Evolutionary conservation across 2,797 vertebrate genomes (phyloP).

Genomic region (Pipistrellus pipistrellus): DNA sequence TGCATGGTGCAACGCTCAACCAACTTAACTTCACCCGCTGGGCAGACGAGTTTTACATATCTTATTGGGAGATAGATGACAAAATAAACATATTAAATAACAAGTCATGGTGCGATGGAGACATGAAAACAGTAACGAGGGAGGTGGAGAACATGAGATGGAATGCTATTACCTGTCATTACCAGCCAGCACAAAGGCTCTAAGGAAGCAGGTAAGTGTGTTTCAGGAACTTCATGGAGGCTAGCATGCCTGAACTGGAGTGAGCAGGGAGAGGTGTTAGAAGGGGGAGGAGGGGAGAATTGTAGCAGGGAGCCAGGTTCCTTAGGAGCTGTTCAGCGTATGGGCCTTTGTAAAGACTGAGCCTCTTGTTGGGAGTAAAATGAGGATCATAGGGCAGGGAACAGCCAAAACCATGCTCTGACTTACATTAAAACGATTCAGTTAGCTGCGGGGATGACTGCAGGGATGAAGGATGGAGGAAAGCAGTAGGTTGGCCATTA

Average conservation of each 20-base stretch:
- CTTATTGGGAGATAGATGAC: neutral
- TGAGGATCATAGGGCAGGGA: neutral
- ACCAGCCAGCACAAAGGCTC: neutral
- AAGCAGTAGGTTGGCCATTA: neutral
- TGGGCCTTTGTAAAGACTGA: neutral
- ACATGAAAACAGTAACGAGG: neutral
- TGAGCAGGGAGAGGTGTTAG: neutral
- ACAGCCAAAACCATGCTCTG: neutral
- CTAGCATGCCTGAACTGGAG: neutral
- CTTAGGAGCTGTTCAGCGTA: neutral
- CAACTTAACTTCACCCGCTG: no score
- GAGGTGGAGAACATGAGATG: neutral
- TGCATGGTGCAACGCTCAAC: no score
- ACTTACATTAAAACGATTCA: neutral
- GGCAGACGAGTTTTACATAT: no score
- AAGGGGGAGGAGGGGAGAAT: neutral
- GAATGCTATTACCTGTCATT: neutral
- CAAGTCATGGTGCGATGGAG: neutral
- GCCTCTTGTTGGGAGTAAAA: neutral
- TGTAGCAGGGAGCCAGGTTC: no score
- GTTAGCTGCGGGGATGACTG: neutral
- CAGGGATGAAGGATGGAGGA: neutral
- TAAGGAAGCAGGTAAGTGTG: fast-evolving
- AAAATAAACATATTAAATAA: neutral
- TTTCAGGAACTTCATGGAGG: neutral